These are phyloP conservation scores for Didymodactylos carnosus DNA, from an alignment of 2,888 invertebrate species.

Conservation along the genomic window DNA sequence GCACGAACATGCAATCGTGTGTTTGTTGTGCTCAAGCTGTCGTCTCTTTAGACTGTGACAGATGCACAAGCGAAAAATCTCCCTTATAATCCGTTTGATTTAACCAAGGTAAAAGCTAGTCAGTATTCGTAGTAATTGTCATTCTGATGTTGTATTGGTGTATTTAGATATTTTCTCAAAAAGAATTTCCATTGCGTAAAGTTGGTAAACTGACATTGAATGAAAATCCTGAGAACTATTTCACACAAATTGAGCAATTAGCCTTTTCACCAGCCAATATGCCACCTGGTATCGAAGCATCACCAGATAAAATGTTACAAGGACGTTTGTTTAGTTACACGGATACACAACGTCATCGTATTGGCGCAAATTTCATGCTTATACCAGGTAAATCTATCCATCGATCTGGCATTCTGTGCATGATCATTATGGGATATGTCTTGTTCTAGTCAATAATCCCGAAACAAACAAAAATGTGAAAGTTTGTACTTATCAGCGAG, in stretches of 20 bases:
- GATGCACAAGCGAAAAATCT: constrained; percentile 57
- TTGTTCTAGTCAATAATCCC: constrained; percentile 86
- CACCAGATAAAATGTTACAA: constrained; percentile 74
- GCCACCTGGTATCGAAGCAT: constrained; percentile 75
- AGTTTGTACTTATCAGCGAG: constrained; percentile 59
- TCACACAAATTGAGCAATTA: constrained; percentile 73
- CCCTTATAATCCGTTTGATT: constrained; percentile 72
- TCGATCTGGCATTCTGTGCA: no score
- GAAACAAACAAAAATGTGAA: constrained; percentile 36
- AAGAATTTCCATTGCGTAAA: constrained; percentile 65
- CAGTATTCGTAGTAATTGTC: no score
- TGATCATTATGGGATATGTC: no score
- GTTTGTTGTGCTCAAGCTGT: neutral
- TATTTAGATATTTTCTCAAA: constrained; percentile 74
- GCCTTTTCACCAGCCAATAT: constrained; percentile 74
- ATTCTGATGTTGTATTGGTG: no score
- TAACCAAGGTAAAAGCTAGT: constrained; percentile 81
- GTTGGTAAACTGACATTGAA: constrained; percentile 68
- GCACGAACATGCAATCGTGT: neutral
- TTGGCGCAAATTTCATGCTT: neutral
- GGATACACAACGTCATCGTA: neutral
- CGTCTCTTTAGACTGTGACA: constrained; percentile 46
- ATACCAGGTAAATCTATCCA: no score
- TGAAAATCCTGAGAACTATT: constrained; percentile 73
- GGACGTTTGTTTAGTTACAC: no score